These are phyloP conservation scores for Thripadectes ignobilis DNA, from an alignment of 2,797 vertebrate species.

Conservation along the genomic window DNA sequence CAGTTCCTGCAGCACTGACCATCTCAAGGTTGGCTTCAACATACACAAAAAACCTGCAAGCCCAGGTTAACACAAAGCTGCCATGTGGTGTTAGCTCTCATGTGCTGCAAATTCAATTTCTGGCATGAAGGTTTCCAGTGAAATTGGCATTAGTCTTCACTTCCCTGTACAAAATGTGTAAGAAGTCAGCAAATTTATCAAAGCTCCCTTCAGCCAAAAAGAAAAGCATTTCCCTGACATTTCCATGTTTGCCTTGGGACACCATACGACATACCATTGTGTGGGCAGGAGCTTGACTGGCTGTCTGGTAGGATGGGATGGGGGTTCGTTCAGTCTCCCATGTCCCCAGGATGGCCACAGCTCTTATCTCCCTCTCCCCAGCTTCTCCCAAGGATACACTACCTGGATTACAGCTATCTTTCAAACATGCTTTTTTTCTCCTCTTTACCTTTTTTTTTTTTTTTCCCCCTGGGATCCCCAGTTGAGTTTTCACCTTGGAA, in stretches of 20 bases:
- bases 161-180: not conserved
- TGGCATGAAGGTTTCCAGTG: fast-evolving
- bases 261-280: not conserved
- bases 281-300: not conserved
- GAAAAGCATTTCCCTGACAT: not conserved
- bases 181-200: not conserved
- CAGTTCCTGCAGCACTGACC: not conserved
- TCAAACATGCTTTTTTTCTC: not conserved
- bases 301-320: not conserved
- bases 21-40: not conserved
- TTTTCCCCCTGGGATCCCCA: not conserved
- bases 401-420: not conserved
- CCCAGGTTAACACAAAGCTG: not conserved
- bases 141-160: not conserved
- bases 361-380: not conserved
- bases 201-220: not conserved
- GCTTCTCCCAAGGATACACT: not conserved
- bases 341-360: not conserved
- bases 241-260: not conserved
- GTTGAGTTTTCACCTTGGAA: not conserved
- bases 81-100: not conserved
- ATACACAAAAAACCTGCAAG: not conserved
- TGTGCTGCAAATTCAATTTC: not conserved
- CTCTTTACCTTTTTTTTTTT: fast-evolving
- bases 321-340: fast-evolving